Evolutionary conservation across 2,888 invertebrate species (phyloP).

Genomic region (Lydus trimaculatus): DNA sequence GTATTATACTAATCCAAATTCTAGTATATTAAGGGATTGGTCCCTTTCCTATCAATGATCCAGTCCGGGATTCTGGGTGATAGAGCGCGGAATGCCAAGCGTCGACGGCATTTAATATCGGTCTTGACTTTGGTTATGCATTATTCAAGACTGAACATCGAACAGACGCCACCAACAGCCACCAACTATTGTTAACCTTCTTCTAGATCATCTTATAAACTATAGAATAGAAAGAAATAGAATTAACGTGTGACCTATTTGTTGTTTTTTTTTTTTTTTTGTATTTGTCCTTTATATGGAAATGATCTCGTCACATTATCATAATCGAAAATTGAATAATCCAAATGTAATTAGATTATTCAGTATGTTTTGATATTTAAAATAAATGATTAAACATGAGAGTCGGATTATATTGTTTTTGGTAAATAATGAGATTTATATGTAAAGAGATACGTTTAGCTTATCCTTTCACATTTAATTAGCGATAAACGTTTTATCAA

Average conservation of each 20-base stretch:
- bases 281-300: not conserved
- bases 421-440: not conserved
- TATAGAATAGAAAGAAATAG: not conserved
- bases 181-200: constrained; percentile 26
- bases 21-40: not conserved
- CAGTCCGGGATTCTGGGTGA: constrained; percentile 18
- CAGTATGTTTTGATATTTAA: not conserved
- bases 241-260: constrained; percentile 36
- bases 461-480: not conserved
- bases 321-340: not conserved
- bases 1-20: not conserved
- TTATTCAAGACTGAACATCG: constrained; percentile 40
- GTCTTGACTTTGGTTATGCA: constrained; percentile 45
- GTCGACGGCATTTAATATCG: constrained; percentile 46
- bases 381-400: not conserved
- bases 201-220: not conserved
- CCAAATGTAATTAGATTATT: not conserved
- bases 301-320: not conserved
- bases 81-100: constrained; percentile 24
- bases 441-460: not conserved
- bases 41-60: not conserved
- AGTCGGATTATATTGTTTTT: not conserved
- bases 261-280: too few species aligned
- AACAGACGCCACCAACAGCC: constrained; percentile 26
- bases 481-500: not conserved